These are phyloP conservation scores for Lanius collurio DNA, from an alignment of 2,113 vertebrate genomes.

Conservation along the genomic window DNA sequence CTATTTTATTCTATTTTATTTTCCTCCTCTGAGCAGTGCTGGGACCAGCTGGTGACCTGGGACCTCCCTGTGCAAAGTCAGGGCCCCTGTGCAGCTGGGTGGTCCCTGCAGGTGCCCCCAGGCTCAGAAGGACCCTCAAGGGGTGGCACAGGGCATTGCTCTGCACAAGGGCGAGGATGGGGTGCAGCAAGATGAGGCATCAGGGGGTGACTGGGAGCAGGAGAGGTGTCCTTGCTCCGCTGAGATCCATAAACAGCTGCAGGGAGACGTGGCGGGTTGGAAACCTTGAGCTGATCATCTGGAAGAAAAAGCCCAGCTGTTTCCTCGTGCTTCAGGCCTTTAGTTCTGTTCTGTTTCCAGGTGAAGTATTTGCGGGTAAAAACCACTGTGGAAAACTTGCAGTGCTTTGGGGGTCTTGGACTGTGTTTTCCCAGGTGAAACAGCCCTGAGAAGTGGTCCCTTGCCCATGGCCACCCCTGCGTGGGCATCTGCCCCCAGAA, in stretches of 20 bases:
- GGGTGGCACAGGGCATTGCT: rapidly evolving
- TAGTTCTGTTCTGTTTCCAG: neutral
- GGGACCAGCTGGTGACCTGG: neutral
- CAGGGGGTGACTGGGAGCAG: neutral
- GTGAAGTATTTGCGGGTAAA: neutral
- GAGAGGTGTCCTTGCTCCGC: neutral
- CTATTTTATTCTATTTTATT: neutral
- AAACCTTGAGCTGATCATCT: neutral
- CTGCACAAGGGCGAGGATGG: rapidly evolving
- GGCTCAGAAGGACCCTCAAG: neutral
- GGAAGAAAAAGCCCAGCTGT: neutral
- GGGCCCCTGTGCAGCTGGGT: neutral
- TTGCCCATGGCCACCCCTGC: neutral
- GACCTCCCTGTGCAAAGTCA: neutral
- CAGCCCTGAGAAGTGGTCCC: neutral
- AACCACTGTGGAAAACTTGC: rapidly evolving
- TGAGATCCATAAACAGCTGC: neutral
- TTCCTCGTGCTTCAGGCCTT: rapidly evolving
- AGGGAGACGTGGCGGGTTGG: rapidly evolving
- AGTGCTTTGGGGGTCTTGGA: neutral
- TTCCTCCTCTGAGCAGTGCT: neutral
- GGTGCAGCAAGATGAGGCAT: neutral
- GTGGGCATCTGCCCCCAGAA: neutral
- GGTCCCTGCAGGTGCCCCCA: neutral
- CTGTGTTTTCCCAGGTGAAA: neutral